Evolutionary conservation across 2,888 invertebrate genomes (phyloP), one percentile per base, ranked within the genome.

Genomic region (Eupeodes luniger): DNA sequence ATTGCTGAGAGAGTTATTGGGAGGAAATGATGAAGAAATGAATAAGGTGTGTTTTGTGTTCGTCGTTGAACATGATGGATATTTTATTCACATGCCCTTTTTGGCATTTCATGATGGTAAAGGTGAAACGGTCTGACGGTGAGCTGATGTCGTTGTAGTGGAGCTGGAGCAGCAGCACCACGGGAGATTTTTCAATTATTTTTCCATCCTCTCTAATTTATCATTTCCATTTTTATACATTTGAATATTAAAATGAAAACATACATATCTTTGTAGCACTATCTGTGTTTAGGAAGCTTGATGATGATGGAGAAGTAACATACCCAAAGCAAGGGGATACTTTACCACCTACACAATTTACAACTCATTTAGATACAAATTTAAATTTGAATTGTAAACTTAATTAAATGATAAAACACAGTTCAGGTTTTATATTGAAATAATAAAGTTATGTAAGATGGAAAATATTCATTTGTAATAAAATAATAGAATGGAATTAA

Each of bases 101-200:
- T 55, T 53, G 66, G 62, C 10, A 12, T 16, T 19, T 51, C 49
- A 40, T 5, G 40, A 9, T 40, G 9, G 9, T 40, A 40, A 40
- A 40, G 40, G 40, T 40, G 40, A 27, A 2, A 27, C 2, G 27
- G 27, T 27, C 27, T 27, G 27, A 27, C 27, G 27, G 27, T 27
- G 27, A 27, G 27, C 27, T 27, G 27, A 40, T 9, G 40, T 3
- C 1, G 36, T 36, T 36, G 40, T 27, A 27, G 27, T 27, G 27
- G 27, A 27, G 27, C 27, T 27, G 27, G 27, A 27, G 40, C 40
- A 40, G 55, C 11, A 6, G 74, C 86, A 51, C 89, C 51, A 76
- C 90, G 74, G 89, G 89, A 67, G 89, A 70, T 78, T 87, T 90
- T 90, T 79, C 89, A 90, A 89, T 90, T 90, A 90, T 87, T 70